Percentiles rank a stretch among this genome's conserved stretches.
phyloP scores from a whole-genome alignment of 2,888 invertebrate genomes.

The Melanotus villosus region DNA sequence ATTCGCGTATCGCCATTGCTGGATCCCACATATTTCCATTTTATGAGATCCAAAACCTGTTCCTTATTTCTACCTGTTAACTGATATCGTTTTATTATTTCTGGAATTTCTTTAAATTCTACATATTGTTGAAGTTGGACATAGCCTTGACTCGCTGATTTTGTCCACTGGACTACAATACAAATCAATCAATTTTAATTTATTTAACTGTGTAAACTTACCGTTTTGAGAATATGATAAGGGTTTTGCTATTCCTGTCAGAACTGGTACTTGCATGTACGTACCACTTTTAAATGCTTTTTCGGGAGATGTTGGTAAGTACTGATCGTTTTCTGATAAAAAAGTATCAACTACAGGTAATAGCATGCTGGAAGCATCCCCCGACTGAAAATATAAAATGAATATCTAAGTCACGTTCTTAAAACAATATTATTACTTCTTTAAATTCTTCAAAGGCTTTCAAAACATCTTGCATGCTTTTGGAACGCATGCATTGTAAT shows the following conservation, averaged over 20 bases:
- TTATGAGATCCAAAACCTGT: constrained; percentile 68
- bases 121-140: constrained; percentile 72
- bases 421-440: constrained; percentile 60
- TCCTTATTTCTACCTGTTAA: constrained; percentile 58
- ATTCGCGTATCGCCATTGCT: constrained; percentile 65
- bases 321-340: constrained; percentile 74
- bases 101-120: constrained; percentile 73
- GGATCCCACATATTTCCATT: constrained; percentile 73
- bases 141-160: constrained; percentile 72
- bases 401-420: no score
- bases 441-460: constrained; percentile 72
- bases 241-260: constrained; percentile 79
- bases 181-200: neutral
- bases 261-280: constrained; percentile 74
- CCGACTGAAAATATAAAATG: constrained; percentile 67
- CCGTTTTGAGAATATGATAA: constrained; percentile 58
- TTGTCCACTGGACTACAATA: constrained; percentile 72
- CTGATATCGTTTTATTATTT: constrained; percentile 69
- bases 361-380: constrained; percentile 73
- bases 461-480: constrained; percentile 74
- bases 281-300: constrained; percentile 71
- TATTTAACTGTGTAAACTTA: constrained; percentile 42
- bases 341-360: constrained; percentile 77
- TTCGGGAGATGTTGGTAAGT: constrained; percentile 72
- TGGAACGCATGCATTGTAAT: constrained; percentile 75